A percentile compares a stretch with the other conserved stretches of the same genome.
Conservation (phyloP, 92 coral and sea anemone genomes). For the Epizoanthus illoricatus region DNA sequence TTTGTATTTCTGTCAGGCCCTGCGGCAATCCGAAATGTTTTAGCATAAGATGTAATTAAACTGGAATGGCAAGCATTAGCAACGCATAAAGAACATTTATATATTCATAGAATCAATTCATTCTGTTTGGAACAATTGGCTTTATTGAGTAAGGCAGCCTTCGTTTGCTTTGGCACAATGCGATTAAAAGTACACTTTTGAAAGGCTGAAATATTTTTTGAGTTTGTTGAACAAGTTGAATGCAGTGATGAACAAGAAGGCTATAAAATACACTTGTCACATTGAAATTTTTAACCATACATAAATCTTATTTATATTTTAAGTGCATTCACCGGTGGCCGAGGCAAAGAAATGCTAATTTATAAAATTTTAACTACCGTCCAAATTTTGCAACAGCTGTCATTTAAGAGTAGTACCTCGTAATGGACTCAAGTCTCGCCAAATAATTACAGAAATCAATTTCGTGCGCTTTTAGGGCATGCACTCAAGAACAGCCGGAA, state of each 20-base stretch:
- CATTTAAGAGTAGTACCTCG: background rate
- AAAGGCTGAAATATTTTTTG: background rate
- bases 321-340: background rate
- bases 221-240: background rate
- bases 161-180: background rate
- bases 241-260: background rate
- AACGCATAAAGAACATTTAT: slow-evolving; percentile 6
- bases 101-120: slow-evolving; percentile 6
- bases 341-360: slow-evolving; percentile 6
- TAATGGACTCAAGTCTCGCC: background rate
- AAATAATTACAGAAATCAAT: no score
- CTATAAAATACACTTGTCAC: background rate
- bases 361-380: slow-evolving; percentile 5
- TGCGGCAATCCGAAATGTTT: background rate
- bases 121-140: slow-evolving; percentile 5
- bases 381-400: slow-evolving; percentile 22
- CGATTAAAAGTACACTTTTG: background rate
- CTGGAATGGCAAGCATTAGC: background rate
- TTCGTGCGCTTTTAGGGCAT: background rate
- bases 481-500: background rate
- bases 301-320: background rate
- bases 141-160: slow-evolving; percentile 8
- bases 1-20: background rate
- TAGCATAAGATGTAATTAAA: no score
- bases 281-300: background rate